Evolutionary conservation across 2,113 vertebrate species (phyloP).

Genomic region (Todiramphus chloris): DNA sequence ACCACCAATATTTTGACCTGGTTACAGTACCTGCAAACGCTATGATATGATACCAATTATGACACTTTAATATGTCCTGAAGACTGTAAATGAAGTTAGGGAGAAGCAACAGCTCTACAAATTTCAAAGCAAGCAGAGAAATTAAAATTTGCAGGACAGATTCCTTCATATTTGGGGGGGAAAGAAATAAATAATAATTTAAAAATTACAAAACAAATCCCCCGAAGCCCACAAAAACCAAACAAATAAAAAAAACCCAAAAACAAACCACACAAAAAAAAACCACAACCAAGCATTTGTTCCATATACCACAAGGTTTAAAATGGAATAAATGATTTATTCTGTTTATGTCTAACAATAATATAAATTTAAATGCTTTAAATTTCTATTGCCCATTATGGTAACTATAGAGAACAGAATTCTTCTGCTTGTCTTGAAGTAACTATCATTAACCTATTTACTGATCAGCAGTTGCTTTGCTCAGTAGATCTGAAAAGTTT

Average conservation of each 20-base stretch:
- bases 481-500: not conserved
- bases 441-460: not conserved
- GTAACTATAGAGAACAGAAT: not conserved
- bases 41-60: not conserved
- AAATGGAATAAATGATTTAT: not conserved
- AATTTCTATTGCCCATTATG: not conserved
- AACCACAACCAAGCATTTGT: not conserved
- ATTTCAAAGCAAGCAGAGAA: not conserved
- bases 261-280: too few species aligned
- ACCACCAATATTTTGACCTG: not conserved
- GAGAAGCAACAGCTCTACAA: not conserved
- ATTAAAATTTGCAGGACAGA: not conserved
- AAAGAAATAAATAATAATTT: not conserved
- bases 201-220: not conserved
- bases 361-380: not conserved
- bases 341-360: not conserved
- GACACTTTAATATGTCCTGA: not conserved
- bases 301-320: not conserved
- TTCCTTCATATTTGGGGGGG: not conserved
- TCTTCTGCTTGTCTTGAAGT: not conserved
- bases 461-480: not conserved
- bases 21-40: not conserved
- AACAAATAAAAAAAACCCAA: not conserved
- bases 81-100: not conserved
- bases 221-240: rapidly evolving